A percentile compares a stretch with the other conserved stretches of the same genome.
Conservation (phyloP, 2,113 vertebrate genomes). For the Dipodomys merriami region DNA sequence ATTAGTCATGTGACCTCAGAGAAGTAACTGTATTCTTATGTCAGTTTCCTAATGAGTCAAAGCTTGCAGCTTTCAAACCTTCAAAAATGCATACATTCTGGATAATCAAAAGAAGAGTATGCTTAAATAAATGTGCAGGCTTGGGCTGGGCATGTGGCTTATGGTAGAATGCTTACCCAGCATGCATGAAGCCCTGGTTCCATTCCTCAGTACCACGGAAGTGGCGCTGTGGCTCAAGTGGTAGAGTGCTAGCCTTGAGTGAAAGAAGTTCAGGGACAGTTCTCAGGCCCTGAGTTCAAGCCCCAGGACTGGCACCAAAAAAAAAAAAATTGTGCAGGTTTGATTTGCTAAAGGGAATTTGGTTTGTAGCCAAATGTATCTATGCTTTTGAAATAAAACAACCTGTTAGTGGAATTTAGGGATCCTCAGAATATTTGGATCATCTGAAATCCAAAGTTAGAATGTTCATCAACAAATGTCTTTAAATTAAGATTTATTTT, state of each 20-base stretch:
- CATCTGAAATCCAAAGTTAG: neutral
- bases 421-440: neutral
- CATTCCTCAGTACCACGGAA: too few relatives aligned
- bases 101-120: neutral
- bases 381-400: too few relatives aligned
- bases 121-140: neutral
- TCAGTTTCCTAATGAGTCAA: neutral
- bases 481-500: neutral
- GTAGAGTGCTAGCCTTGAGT: too few relatives aligned
- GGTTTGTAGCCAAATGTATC: neutral
- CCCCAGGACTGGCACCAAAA: too few relatives aligned
- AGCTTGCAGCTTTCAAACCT: neutral
- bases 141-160: too few relatives aligned
- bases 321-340: neutral
- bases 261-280: too few relatives aligned
- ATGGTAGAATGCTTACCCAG: too few relatives aligned
- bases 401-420: neutral
- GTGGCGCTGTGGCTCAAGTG: too few relatives aligned
- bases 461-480: neutral
- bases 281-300: too few relatives aligned
- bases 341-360: neutral
- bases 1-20: neutral
- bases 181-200: too few relatives aligned
- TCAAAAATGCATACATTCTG: neutral
- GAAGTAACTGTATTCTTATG: neutral